Conservation (phyloP, 2,113 vertebrate species). For the Lepus europaeus region DNA sequence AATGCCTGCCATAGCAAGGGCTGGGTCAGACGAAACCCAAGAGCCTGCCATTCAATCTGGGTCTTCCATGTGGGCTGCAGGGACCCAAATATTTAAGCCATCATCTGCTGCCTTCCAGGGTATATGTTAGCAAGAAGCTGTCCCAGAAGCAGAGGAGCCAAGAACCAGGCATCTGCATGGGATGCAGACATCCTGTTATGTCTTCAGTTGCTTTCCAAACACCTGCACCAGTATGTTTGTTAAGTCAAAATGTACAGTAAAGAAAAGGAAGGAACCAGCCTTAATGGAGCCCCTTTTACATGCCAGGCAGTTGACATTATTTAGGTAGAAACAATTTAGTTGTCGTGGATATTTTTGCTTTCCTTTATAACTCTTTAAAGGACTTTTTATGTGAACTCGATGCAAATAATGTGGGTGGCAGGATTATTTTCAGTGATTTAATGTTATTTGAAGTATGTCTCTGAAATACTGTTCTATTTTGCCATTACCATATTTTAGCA, state of each 20-base stretch:
- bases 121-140: no score
- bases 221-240: background rate
- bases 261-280: background rate
- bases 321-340: slow-evolving; percentile 24
- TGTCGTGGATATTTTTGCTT: slow-evolving; percentile 24
- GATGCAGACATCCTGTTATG: no score
- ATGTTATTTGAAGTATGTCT: slow-evolving; percentile 59
- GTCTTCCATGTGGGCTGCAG: no score
- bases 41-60: no score
- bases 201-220: no score
- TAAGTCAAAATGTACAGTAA: background rate
- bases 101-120: no score
- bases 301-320: background rate
- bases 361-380: slow-evolving; percentile 45
- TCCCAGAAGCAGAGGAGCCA: no score
- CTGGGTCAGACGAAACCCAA: no score
- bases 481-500: slow-evolving; percentile 74
- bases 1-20: no score
- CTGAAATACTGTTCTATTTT: slow-evolving; percentile 63
- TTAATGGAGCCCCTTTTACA: background rate
- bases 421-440: slow-evolving; percentile 67
- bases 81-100: no score
- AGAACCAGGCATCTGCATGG: no score
- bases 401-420: slow-evolving; percentile 37
- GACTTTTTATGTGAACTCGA: slow-evolving; percentile 64